Conservation (phyloP, 2,797 vertebrate genomes). For the Hapalemur alaotrensis region DNA sequence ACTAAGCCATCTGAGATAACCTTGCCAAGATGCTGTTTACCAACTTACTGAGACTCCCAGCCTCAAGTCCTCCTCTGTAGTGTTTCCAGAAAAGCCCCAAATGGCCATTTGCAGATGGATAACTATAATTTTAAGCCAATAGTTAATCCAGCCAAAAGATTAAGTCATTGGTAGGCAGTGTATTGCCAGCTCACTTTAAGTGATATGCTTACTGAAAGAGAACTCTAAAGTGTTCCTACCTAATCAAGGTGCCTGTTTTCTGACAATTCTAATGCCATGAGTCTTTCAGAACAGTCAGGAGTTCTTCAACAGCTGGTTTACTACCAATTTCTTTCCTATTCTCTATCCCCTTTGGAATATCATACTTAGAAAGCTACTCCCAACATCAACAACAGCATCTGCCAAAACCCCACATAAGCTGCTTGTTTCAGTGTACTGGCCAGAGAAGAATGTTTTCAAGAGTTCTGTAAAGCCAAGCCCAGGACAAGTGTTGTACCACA, state of each 20-base stretch:
- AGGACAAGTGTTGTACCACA: neutral
- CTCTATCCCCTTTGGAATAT: neutral
- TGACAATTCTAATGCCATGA: neutral
- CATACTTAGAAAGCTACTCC: neutral
- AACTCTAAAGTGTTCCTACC: slow-evolving; percentile 14
- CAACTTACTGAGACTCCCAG: slow-evolving; percentile 15
- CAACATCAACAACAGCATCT: neutral
- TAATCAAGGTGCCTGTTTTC: slow-evolving; percentile 2
- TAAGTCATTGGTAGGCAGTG: neutral
- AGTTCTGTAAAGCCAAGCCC: neutral
- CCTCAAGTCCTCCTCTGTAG: neutral
- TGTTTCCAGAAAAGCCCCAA: neutral
- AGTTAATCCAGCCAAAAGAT: slow-evolving; percentile 50
- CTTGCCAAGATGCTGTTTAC: neutral
- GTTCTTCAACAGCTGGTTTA: slow-evolving; percentile 30
- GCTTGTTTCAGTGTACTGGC: neutral
- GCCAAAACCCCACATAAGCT: slow-evolving; percentile 26
- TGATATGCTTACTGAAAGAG: slow-evolving; percentile 38
- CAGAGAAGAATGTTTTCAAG: slow-evolving; percentile 21
- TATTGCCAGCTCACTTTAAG: slow-evolving; percentile 30
- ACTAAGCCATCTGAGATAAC: slow-evolving; percentile 1
- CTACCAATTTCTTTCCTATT: slow-evolving; percentile 2
- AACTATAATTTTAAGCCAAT: slow-evolving; percentile 47
- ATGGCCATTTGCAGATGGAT: slow-evolving; percentile 22
- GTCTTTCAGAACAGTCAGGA: neutral